Evolutionary conservation across 2,797 vertebrate species (phyloP), one percentile per base, ranked within the genome.

Genomic region (Enteromius afrohamiltoni): DNA sequence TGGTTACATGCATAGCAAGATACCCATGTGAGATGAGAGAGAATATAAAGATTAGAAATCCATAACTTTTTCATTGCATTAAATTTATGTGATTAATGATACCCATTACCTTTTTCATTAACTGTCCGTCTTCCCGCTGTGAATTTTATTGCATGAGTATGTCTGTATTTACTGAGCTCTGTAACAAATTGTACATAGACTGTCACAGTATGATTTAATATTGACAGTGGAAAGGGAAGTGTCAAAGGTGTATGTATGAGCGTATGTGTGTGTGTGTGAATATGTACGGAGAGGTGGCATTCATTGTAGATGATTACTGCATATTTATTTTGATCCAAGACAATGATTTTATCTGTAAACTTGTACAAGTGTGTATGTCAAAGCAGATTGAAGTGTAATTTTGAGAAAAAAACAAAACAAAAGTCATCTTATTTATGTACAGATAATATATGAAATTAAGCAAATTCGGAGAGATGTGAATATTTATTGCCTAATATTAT

Each of bases 121-220:
- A 62, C 23, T 29, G 7, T 53, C 17, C 64, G 31, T 51, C 45
- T 34, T 68, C 23, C 40, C 19, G 86, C 90, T 92, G 89, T 92
- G 88, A 91, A 90, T 91, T 83, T 91, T 93, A 88, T 93, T 95
- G 95, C 95, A 95, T 95, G 95, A 91, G 90, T 94, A 93, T 93
- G 92, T 93, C 92, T 93, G 93, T 93, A 93, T 92, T 93, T 95
- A 94, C 87, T 94, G 87, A 95, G 93, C 94, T 94, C 92, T 96
- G 93, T 96, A 96, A 93, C 95, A 94, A 95, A 95, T 93, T 96
- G 95, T 96, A 96, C 91, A 96, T 95, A 95, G 83, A 91, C 93
- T 91, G 92, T 86, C 92, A 93, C 93, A 91, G 95, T 87, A 90
- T 92, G 92, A 93, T 91, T 93, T 91, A 93, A 93, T 91, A 88